These are phyloP conservation scores for Epinotia demarniana DNA, from an alignment of 2,888 invertebrate species.

Conservation along the genomic window DNA sequence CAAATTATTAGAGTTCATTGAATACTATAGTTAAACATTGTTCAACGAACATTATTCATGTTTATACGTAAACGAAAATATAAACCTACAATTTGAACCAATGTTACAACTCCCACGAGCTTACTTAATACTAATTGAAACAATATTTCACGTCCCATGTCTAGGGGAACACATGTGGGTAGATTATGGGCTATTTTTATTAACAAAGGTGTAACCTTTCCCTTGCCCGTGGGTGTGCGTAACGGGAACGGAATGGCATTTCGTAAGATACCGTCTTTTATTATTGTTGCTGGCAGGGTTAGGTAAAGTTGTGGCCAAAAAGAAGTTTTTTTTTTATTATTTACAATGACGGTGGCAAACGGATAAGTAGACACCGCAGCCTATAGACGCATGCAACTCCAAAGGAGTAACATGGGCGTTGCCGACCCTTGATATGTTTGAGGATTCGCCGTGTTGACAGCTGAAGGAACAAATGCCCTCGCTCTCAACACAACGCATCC, in stretches of 20 bases:
- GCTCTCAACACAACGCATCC: too few relatives aligned
- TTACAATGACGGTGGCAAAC: too few relatives aligned
- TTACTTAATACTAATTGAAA: conserved; percentile 19
- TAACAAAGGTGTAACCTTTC: conserved; percentile 23
- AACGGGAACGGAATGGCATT: background rate
- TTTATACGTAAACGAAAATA: background rate
- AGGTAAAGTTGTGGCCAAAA: background rate
- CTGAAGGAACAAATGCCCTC: too few relatives aligned
- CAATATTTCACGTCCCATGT: conserved; percentile 15
- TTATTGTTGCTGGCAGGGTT: conserved; percentile 6
- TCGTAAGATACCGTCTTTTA: conserved; percentile 9
- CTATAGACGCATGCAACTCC: too few relatives aligned
- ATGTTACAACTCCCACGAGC: conserved; percentile 15
- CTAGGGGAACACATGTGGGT: conserved; percentile 23
- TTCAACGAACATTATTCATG: background rate
- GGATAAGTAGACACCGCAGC: too few relatives aligned
- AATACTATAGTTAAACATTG: too few relatives aligned
- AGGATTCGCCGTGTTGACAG: too few relatives aligned
- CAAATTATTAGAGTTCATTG: too few relatives aligned
- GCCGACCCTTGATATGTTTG: too few relatives aligned
- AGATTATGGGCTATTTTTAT: conserved; percentile 15
- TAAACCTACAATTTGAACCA: conserved; percentile 8
- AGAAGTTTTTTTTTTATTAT: too few relatives aligned
- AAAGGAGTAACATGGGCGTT: too few relatives aligned
- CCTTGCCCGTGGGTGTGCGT: conserved; percentile 26